These are phyloP conservation scores for Psix sp. DNA, from an alignment of 1,140 invertebrate species.

Conservation along the genomic window DNA sequence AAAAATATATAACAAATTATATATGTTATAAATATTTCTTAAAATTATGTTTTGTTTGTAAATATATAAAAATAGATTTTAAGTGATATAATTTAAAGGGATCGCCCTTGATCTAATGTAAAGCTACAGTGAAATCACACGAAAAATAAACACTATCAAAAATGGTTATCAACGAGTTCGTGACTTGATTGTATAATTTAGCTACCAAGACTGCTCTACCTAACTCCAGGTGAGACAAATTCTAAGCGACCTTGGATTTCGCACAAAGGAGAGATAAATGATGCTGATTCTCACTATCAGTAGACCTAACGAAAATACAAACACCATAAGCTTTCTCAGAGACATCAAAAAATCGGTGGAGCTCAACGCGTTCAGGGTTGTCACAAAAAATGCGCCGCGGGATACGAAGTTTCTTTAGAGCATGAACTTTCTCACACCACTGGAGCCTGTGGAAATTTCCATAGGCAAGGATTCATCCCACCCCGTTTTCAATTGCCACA, in stretches of 20 bases:
- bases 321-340: conserved; percentile 10
- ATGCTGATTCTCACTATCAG: not conserved
- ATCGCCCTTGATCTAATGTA: conserved; percentile 5
- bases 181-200: conserved; percentile 35
- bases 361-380: conserved; percentile 62
- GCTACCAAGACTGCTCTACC: conserved; percentile 70
- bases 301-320: conserved; percentile 4
- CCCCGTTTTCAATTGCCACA: conserved; percentile 34
- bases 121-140: conserved; percentile 1
- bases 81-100: conserved; percentile 26
- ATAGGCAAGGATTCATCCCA: conserved; percentile 45
- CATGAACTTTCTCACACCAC: conserved; percentile 79
- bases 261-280: conserved; percentile 5
- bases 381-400: conserved; percentile 8
- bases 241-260: conserved; percentile 1
- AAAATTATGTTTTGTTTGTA: too few species aligned
- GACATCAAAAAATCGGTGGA: conserved; percentile 27
- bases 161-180: not conserved
- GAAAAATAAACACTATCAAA: not conserved
- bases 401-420: conserved; percentile 70
- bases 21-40: too few species aligned
- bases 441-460: conserved; percentile 76
- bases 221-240: conserved; percentile 71
- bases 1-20: too few species aligned
- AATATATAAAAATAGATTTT: too few species aligned